Evolutionary conservation across 2,797 vertebrate species (phyloP).

Genomic region (Crocodylus rhombifer): DNA sequence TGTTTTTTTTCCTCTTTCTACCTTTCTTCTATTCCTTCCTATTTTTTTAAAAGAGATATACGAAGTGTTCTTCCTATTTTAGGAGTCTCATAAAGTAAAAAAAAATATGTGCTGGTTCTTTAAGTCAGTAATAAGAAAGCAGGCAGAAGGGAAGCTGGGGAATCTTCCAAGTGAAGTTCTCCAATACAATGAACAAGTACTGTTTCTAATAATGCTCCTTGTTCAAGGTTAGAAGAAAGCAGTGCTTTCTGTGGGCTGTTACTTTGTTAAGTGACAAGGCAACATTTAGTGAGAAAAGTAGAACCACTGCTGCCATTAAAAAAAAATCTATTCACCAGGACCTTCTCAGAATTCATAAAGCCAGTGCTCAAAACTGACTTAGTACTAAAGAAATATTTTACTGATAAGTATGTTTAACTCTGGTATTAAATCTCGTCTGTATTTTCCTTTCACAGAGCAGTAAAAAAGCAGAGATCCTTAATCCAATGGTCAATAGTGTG

Average conservation of each 20-base stretch:
- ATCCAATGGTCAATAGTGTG: conserved; percentile 90
- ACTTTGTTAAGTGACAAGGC: neutral
- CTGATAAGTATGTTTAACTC: neutral
- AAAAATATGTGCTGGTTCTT: conserved; percentile 6
- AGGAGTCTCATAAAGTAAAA: neutral
- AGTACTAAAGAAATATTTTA: neutral
- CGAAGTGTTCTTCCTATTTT: neutral
- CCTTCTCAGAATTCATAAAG: neutral
- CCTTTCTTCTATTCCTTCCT: neutral
- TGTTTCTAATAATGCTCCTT: neutral
- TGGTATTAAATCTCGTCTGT: conserved; percentile 48
- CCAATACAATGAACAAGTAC: neutral
- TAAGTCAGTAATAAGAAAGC: neutral
- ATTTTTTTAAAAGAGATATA: neutral
- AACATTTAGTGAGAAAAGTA: neutral
- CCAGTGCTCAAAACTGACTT: neutral
- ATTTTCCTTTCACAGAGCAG: conserved; percentile 83
- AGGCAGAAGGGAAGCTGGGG: neutral
- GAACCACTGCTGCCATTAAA: neutral
- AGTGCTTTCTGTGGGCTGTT: neutral
- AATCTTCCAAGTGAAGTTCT: neutral
- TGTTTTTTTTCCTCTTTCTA: neutral
- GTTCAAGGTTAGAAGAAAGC: neutral
- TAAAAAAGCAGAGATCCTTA: conserved; percentile 94
- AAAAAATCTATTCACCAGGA: conserved; percentile 2